Evolutionary conservation across 2,797 vertebrate genomes (phyloP).

Genomic region (Molothrus aeneus): DNA sequence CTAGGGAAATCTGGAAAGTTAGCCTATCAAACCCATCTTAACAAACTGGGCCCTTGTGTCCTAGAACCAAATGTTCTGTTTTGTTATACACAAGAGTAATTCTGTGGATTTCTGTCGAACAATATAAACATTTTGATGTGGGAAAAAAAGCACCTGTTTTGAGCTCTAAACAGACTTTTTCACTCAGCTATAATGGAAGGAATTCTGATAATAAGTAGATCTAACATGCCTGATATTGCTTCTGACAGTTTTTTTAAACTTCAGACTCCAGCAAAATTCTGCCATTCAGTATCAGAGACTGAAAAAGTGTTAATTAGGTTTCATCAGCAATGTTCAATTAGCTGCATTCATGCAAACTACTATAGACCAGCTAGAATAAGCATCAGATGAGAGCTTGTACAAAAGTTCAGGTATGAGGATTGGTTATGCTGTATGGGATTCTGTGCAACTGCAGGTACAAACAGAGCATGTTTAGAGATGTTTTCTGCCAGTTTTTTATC

Average conservation of each 20-base stretch:
- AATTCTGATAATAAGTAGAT: not conserved
- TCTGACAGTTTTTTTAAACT: not conserved
- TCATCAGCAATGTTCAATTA: not conserved
- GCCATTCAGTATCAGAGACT: not conserved
- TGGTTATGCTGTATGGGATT: not conserved
- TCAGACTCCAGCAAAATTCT: not conserved
- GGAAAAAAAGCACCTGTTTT: not conserved
- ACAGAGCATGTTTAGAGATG: not conserved
- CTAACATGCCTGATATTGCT: not conserved
- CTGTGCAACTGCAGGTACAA: not conserved
- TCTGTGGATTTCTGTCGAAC: not conserved
- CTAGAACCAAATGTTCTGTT: not conserved
- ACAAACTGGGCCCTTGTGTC: not conserved
- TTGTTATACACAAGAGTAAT: not conserved
- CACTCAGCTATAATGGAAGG: not conserved
- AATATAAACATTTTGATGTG: not conserved
- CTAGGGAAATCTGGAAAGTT: not conserved
- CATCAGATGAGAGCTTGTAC: not conserved
- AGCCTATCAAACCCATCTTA: not conserved
- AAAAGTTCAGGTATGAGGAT: not conserved
- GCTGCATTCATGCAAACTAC: not conserved
- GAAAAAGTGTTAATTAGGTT: not conserved
- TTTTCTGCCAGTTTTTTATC: not conserved
- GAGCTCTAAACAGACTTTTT: not conserved
- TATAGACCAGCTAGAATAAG: not conserved